A percentile compares a stretch with the other conserved stretches of the same genome.
Conservation (phyloP, 92 coral and sea anemone genomes). For the Bergia puertoricense region DNA sequence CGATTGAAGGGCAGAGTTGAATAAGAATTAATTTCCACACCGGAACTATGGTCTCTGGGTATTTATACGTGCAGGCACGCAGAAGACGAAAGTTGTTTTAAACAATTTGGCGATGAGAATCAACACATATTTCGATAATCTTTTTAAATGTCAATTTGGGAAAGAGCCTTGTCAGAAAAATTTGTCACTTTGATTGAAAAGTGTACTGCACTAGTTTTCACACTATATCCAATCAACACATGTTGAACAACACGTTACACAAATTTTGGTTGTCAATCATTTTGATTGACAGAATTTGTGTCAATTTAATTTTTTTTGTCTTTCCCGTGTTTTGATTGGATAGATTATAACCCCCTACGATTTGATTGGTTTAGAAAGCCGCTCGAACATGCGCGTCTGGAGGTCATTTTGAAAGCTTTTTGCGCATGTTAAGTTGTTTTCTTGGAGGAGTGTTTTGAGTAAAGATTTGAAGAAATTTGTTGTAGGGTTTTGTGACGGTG, state of each 20-base stretch:
- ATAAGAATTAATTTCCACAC: conserved; percentile 24
- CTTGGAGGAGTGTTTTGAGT: conserved; percentile 54
- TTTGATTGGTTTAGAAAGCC: conserved; percentile 75
- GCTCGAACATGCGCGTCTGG: conserved; percentile 82
- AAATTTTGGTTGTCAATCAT: conserved; percentile 64
- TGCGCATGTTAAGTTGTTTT: conserved; percentile 94
- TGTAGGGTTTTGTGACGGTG: conserved; percentile 50
- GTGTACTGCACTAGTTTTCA: conserved; percentile 1
- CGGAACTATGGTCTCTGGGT: conserved; percentile 38
- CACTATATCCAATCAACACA: conserved; percentile 37
- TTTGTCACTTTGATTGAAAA: not conserved
- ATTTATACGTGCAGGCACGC: conserved; percentile 34
- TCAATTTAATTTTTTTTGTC: conserved; percentile 41
- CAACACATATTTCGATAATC: not conserved
- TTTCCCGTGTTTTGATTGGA: conserved; percentile 29
- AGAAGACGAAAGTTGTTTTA: not conserved
- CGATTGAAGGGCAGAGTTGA: conserved; percentile 24
- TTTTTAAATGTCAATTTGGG: not conserved
- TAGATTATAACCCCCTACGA: not conserved
- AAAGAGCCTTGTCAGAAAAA: not conserved
- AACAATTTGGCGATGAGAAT: not conserved
- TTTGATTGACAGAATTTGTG: conserved; percentile 76
- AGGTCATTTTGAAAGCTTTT: conserved; percentile 63
- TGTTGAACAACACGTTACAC: conserved; percentile 40
- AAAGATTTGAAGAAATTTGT: conserved; percentile 31